Evolutionary conservation across 2,888 invertebrate genomes (phyloP).

Genomic region (Endotricha flammealis): DNA sequence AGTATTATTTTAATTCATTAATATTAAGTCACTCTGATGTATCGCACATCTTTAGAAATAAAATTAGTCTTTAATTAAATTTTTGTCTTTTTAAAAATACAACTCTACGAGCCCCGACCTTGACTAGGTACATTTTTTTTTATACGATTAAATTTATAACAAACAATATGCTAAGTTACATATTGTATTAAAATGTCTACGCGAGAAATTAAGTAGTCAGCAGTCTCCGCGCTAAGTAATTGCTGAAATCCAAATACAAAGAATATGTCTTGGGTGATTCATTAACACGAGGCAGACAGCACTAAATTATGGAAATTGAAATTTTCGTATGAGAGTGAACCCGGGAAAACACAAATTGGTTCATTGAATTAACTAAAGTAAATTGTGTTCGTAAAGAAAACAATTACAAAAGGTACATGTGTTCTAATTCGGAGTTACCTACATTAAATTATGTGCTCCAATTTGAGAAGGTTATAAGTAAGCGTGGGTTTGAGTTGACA

Average conservation of each 20-base stretch:
- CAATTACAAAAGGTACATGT: slow-evolving; percentile 2
- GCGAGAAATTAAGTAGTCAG: neutral
- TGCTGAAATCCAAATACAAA: slow-evolving; percentile 9
- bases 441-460: neutral
- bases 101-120: too few species aligned
- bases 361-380: slow-evolving; percentile 7
- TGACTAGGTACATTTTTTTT: too few species aligned
- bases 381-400: slow-evolving; percentile 3
- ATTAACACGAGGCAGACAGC: neutral
- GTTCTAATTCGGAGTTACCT: neutral
- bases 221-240: slow-evolving; percentile 3
- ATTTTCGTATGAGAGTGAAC: slow-evolving; percentile 1
- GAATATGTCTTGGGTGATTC: slow-evolving; percentile 6
- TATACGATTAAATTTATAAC: too few species aligned
- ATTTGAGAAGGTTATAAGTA: too few species aligned
- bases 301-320: neutral
- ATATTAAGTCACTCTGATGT: too few species aligned
- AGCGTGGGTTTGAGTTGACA: too few species aligned
- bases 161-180: too few species aligned
- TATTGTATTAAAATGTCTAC: neutral
- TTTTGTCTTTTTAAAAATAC: too few species aligned
- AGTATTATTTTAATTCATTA: too few species aligned
- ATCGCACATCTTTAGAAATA: too few species aligned
- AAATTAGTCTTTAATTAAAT: too few species aligned
- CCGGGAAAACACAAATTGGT: slow-evolving; percentile 3